These are phyloP conservation scores for Heliconius nattereri DNA, from an alignment of 1,140 invertebrate species.

Conservation along the genomic window DNA sequence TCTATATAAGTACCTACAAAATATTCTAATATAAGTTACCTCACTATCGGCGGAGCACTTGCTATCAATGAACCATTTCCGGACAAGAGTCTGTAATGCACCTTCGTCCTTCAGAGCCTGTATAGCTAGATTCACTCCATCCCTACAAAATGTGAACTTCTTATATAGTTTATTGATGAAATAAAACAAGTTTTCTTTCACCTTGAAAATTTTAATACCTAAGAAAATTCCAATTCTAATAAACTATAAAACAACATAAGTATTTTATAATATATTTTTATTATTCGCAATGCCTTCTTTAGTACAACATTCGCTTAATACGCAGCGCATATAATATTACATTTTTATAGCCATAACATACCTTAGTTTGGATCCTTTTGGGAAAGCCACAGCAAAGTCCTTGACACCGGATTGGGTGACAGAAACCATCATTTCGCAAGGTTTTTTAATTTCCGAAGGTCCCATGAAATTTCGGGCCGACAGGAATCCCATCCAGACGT, in stretches of 20 bases:
- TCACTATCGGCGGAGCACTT: constrained; percentile 51
- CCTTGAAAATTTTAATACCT: not conserved
- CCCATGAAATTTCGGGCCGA: constrained; percentile 13
- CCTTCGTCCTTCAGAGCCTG: constrained; percentile 95
- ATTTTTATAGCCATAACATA: constrained; percentile 32
- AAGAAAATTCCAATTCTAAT: not conserved
- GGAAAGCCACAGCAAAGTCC: constrained; percentile 68
- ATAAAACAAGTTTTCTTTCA: not conserved
- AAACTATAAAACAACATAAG: not conserved
- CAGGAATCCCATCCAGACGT: constrained; percentile 35
- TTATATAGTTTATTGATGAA: not conserved
- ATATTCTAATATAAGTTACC: constrained; percentile 33
- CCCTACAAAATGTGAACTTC: constrained; percentile 82
- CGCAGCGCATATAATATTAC: constrained; percentile 16
- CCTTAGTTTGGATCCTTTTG: constrained; percentile 67
- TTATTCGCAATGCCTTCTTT: constrained; percentile 22
- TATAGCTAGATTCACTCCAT: constrained; percentile 94
- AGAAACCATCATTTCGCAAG: constrained; percentile 48
- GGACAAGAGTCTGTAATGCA: constrained; percentile 92
- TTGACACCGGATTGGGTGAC: constrained; percentile 51
- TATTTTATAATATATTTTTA: not conserved
- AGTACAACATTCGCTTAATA: constrained; percentile 37
- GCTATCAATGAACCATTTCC: constrained; percentile 89
- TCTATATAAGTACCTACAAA: not conserved
- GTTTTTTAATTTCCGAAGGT: constrained; percentile 35